These are phyloP conservation scores for Buteo buteo DNA, from an alignment of 2,113 vertebrate genomes.

Conservation along the genomic window DNA sequence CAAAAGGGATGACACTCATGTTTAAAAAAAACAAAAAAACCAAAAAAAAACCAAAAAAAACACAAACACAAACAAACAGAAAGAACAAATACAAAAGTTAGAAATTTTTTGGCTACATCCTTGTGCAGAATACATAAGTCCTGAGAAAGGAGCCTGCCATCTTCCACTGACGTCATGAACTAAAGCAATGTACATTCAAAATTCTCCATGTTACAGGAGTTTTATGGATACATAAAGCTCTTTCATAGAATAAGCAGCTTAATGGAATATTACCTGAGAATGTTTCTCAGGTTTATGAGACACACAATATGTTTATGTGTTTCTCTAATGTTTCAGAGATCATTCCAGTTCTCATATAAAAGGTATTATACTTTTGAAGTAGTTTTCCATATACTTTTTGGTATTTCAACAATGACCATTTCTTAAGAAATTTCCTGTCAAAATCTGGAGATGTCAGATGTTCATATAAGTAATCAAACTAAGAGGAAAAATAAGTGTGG, in stretches of 20 bases:
- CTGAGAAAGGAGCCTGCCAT: neutral
- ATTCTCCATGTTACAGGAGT: neutral
- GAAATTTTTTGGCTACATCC: neutral
- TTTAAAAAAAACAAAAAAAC: neutral
- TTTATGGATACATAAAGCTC: neutral
- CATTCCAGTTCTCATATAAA: neutral
- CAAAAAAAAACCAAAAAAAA: no score
- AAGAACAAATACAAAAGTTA: neutral
- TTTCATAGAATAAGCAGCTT: neutral
- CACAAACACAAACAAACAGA: no score
- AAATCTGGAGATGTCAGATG: neutral
- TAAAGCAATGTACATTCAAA: neutral
- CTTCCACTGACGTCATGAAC: neutral
- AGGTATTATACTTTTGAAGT: neutral
- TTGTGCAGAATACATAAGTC: neutral
- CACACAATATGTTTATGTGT: neutral
- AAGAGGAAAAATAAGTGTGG: neutral
- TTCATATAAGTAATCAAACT: neutral
- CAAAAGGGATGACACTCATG: neutral
- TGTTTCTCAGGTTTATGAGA: neutral
- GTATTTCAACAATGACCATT: neutral
- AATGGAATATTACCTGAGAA: neutral
- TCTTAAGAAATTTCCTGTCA: neutral
- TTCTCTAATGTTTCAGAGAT: neutral
- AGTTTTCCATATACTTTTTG: neutral